Percentiles rank a stretch among this genome's conserved stretches.
Evolutionary conservation across 2,113 vertebrate species (phyloP).

Genomic region (Rhadina sibilatrix): DNA sequence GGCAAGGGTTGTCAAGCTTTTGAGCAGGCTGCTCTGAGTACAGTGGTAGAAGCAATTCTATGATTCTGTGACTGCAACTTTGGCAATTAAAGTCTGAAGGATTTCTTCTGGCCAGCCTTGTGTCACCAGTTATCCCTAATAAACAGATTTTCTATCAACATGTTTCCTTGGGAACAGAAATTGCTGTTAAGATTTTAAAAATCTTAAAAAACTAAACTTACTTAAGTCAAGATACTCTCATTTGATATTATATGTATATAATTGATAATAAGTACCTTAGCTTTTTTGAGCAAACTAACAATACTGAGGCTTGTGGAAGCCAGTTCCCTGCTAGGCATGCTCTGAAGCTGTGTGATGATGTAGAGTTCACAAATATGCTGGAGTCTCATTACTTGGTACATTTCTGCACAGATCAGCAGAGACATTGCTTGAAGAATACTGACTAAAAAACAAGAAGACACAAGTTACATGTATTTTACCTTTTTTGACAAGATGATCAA

Average conservation of each 20-base stretch:
- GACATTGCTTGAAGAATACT: constrained; percentile 96
- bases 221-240: no score
- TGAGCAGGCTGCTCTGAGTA: background rate
- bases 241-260: background rate
- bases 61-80: background rate
- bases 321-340: constrained; percentile 94
- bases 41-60: background rate
- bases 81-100: background rate
- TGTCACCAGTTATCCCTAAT: background rate
- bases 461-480: background rate
- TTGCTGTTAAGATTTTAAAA: background rate
- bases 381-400: constrained; percentile 95
- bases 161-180: background rate
- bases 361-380: constrained; percentile 96
- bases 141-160: background rate
- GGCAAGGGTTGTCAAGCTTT: background rate
- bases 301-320: constrained; percentile 89
- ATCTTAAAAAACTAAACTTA: background rate
- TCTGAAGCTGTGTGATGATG: constrained; percentile 92
- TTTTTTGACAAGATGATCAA: background rate
- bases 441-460: constrained; percentile 68
- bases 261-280: constrained; percentile 78
- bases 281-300: constrained; percentile 87
- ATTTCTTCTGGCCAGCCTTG: background rate
- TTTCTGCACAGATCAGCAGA: constrained; percentile 94